A percentile compares a stretch with the other conserved stretches of the same genome.
phyloP scores from a whole-genome alignment of 1,140 invertebrate species.

The Teleogryllus occipitalis region DNA sequence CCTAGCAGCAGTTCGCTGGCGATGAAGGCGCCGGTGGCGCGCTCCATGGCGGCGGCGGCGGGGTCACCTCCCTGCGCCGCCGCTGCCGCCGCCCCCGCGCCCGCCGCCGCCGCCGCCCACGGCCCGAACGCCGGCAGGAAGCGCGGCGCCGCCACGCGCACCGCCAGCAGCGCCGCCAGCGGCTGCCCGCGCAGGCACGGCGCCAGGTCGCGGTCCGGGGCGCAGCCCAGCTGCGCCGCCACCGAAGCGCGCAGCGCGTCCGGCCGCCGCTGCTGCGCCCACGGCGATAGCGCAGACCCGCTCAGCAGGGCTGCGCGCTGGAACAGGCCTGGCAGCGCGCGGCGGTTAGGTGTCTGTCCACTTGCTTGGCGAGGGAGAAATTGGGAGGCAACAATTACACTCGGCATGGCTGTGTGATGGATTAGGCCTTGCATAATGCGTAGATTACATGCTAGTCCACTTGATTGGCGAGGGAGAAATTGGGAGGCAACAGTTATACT shows the following conservation, averaged over 20 bases:
- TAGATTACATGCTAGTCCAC: too few relatives aligned
- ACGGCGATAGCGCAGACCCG: constrained; percentile 77
- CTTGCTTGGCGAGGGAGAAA: too few relatives aligned
- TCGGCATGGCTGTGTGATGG: too few relatives aligned
- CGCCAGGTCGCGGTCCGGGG: constrained; percentile 38
- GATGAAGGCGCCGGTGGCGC: constrained; percentile 57
- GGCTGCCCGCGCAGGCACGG: constrained; percentile 45
- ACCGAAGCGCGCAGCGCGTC: constrained; percentile 58
- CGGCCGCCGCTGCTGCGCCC: constrained; percentile 68
- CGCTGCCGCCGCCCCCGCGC: constrained; percentile 46
- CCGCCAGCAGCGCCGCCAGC: constrained; percentile 49
- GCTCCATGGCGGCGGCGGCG: constrained; percentile 53
- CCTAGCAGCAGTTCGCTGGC: constrained; percentile 56
- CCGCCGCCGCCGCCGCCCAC: constrained; percentile 52
- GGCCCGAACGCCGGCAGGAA: constrained; percentile 52
- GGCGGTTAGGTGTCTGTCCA: too few relatives aligned
- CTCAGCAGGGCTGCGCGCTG: constrained; percentile 76
- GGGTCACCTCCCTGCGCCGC: constrained; percentile 50
- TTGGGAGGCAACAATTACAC: too few relatives aligned
- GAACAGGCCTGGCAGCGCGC: constrained; percentile 56
- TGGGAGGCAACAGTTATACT: too few relatives aligned
- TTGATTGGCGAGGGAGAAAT: too few relatives aligned
- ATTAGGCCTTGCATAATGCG: too few relatives aligned
- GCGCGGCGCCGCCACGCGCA: constrained; percentile 46
- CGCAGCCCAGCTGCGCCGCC: constrained; percentile 59